Base-by-base conservation (phyloP, 2,888 invertebrate genomes). In the Junonia oenone region DNA sequence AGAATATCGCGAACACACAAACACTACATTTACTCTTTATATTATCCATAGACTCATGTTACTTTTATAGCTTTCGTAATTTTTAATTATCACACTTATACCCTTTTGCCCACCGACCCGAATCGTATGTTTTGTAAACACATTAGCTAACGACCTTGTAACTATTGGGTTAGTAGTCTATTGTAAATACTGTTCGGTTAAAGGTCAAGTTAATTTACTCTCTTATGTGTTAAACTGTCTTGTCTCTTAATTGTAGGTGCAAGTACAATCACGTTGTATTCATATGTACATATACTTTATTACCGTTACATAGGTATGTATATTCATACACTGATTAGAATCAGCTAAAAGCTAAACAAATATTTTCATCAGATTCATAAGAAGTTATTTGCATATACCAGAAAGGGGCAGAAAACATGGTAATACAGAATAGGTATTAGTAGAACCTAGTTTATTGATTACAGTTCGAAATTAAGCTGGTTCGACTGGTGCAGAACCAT, bases 71-170 rank as follows among this genome's bases (percentile, higher is more conserved):
- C 38, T 19, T 19, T 13, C 22, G 6, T 43, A 13, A 43, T 26
- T 43, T n/a, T 6, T 43, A 26, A 26, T 43, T 43, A 26, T 13
- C 8, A 22, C 13, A 8, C 31, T 48, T 54, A 54, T 48, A 43
- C 31, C 43, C 43, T 48, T 33, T 54, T 45, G 11, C 40, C 38
- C n/a, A 6, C 11, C 26, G 48, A 29, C 47, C 53, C 47, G 48
- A 17, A 54, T 48, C 33, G 13, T 15, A 8, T 35, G 11, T 35
- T 35, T 43, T 35, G 43, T 43, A 54, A 54, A 54, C 48, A 54
- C 48, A 54, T 48, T 35, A 48, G 40, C 33, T n/a, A 22, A 22
- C 26, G 43, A 22, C 43, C 43, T 43, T 26, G 43, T 13, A 22
- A 43, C 13, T 22, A 13, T 43, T 22, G n/a, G 43, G 26, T 43